Evolutionary conservation across 2,888 invertebrate genomes (phyloP).

Genomic region (Acrobeloides nanus): DNA sequence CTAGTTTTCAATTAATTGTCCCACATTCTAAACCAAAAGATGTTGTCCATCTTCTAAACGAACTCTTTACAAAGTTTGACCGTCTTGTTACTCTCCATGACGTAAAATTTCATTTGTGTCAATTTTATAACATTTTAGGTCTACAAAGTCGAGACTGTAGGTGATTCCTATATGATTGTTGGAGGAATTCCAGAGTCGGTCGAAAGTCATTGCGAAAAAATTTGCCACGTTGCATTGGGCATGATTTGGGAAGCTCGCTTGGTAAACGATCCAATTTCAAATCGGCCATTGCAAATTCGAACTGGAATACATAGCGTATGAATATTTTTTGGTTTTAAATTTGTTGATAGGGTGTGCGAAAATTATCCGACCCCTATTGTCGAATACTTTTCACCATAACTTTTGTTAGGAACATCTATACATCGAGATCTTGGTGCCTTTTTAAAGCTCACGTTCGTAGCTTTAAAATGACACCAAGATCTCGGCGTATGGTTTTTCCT

Average conservation of each 20-base stretch:
- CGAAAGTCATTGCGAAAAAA: slow-evolving; percentile 43
- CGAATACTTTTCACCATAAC: too few species aligned
- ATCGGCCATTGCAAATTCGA: slow-evolving; percentile 31
- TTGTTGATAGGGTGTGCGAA: too few species aligned
- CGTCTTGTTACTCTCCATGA: slow-evolving; percentile 41
- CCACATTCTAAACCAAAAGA: slow-evolving; percentile 44
- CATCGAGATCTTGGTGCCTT: too few species aligned
- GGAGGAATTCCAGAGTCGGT: slow-evolving; percentile 12
- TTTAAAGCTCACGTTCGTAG: too few species aligned
- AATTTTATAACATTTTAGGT: slow-evolving; percentile 8
- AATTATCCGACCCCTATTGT: too few species aligned
- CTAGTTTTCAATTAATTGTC: slow-evolving; percentile 54
- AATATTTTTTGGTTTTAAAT: not conserved
- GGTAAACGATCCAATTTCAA: slow-evolving; percentile 40
- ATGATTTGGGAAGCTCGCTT: slow-evolving; percentile 51
- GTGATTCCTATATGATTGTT: slow-evolving; percentile 18
- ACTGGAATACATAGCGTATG: slow-evolving; percentile 42
- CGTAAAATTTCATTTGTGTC: slow-evolving; percentile 10
- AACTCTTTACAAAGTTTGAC: slow-evolving; percentile 46
- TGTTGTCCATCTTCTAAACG: slow-evolving; percentile 40
- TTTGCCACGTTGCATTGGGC: slow-evolving; percentile 50
- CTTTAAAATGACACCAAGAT: too few species aligned
- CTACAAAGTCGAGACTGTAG: slow-evolving; percentile 23
- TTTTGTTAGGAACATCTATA: too few species aligned
- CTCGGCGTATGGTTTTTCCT: too few species aligned